Base-by-base conservation (phyloP, 2,113 vertebrate genomes). In the Miniopterus natalensis region DNA sequence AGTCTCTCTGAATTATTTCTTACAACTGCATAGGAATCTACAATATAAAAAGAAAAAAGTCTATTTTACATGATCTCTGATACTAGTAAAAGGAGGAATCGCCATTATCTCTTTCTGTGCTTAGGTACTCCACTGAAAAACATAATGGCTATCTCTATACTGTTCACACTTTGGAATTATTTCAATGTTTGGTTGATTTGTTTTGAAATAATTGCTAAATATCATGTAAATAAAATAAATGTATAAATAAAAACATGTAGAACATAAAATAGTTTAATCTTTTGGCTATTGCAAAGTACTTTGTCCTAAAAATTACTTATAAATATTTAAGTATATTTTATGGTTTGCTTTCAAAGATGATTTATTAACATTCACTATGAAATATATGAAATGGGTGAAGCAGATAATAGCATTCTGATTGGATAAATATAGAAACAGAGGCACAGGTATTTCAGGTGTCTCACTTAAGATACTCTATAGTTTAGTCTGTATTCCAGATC, bases 141-240 rank as follows among this genome's bases (percentile, higher is more conserved):
- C 3, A 3, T 84, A 57, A 23, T 57, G 47, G 1, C 20, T 71
- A 90, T 83, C 25, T 71, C n/a, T 66, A 1, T 79, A 25, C 6
- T 74, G 15, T 65, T 92, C 31, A 36, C 7, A 71, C 3, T 27
- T 29, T 63, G 40, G 4, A 65, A 77, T 88, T 88, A n/a, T 88
- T 95, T 75, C 57, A 21, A n/a, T 94, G 36, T 51, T 84, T 85
- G 49, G 12, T 63, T 61, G 79, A 84, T 80, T 80, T 95, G 61
- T 83, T 88, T 93, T 49, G 7, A 92, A 79, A 80, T 45, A 81
- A 92, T 63, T 51, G 4, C 53, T 81, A 36, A 23, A 31, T 10
- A 66, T 53, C 5, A 49, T 47, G 6, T 91, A 81, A 63, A 70
- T 57, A 80, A 87, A 79, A 90, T 42, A 61, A 47, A 91, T 81